Percentiles rank a stretch among this genome's conserved stretches.
These are phyloP conservation scores for Drosophila miranda DNA, from an alignment of 1,140 invertebrate species.

Conservation along the genomic window DNA sequence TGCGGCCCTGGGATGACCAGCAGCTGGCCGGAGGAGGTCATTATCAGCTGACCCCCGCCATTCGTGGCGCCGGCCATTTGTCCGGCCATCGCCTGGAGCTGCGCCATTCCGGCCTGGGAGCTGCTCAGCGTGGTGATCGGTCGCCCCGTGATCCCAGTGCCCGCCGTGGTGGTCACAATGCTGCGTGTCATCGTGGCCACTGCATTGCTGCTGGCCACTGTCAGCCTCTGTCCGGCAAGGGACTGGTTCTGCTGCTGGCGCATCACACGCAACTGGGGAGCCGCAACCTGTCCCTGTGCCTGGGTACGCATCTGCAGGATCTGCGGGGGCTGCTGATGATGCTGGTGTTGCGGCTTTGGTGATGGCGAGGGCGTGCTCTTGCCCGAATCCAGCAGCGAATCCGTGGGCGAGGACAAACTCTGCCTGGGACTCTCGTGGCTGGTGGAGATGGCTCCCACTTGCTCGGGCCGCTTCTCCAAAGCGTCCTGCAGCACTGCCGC, in stretches of 20 bases:
- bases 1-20: slow-evolving; percentile 83
- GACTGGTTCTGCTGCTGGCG: slow-evolving; percentile 27
- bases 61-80: slow-evolving; percentile 18
- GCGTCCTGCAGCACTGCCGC: slow-evolving; percentile 32
- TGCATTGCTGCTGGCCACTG: slow-evolving; percentile 39
- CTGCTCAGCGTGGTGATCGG: slow-evolving; percentile 44
- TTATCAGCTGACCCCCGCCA: slow-evolving; percentile 73
- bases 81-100: slow-evolving; percentile 54
- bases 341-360: slow-evolving; percentile 52
- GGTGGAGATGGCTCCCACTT: slow-evolving; percentile 80
- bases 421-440: slow-evolving; percentile 78
- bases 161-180: slow-evolving; percentile 60
- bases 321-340: slow-evolving; percentile 32
- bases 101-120: slow-evolving; percentile 41
- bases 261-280: slow-evolving; percentile 76
- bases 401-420: slow-evolving; percentile 71
- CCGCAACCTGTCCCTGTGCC: slow-evolving; percentile 87
- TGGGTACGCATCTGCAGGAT: slow-evolving; percentile 43
- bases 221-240: slow-evolving; percentile 33
- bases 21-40: slow-evolving; percentile 81
- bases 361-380: slow-evolving; percentile 56
- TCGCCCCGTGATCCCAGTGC: slow-evolving; percentile 36
- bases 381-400: slow-evolving; percentile 63
- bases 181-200: slow-evolving; percentile 52
- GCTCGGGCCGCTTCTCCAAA: slow-evolving; percentile 70